Conservation (phyloP, 2,888 invertebrate genomes). For the Ennomos erosarius region DNA sequence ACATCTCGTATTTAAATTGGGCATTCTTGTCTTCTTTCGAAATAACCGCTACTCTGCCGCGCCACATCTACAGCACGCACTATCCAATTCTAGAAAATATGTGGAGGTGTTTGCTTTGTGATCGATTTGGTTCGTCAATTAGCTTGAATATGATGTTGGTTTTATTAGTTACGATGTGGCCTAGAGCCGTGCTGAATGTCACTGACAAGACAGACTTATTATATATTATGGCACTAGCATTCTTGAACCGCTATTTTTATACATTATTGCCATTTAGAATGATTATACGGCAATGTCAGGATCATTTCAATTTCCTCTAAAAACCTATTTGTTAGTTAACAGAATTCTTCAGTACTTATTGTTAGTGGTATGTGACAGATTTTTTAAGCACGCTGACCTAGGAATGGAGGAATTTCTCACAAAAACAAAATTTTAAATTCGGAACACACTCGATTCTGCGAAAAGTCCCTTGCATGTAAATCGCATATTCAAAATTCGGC, state of each 20-base stretch:
- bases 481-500: conserved; percentile 3
- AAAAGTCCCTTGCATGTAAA: conserved; percentile 8
- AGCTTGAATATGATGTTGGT: conserved; percentile 12
- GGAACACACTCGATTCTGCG: conserved; percentile 13
- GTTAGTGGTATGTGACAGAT: too few relatives aligned
- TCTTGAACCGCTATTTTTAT: too few relatives aligned
- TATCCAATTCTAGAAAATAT: conserved; percentile 38
- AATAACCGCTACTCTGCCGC: conserved; percentile 26
- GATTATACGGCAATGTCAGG: too few relatives aligned
- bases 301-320: too few relatives aligned
- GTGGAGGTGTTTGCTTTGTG: conserved; percentile 32
- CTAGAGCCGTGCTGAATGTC: too few relatives aligned
- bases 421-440: conserved; percentile 9
- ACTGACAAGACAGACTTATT: too few relatives aligned
- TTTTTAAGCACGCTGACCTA: too few relatives aligned
- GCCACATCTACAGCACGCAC: conserved; percentile 20
- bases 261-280: too few relatives aligned
- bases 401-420: too few relatives aligned
- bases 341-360: too few relatives aligned
- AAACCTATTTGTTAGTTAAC: too few relatives aligned
- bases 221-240: too few relatives aligned
- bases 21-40: conserved; percentile 26
- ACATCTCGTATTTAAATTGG: conserved; percentile 33
- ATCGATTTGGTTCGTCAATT: conserved; percentile 33
- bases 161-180: conserved; percentile 7